Base-by-base conservation (phyloP, 2,888 invertebrate species). In the Stomorhina lunata region DNA sequence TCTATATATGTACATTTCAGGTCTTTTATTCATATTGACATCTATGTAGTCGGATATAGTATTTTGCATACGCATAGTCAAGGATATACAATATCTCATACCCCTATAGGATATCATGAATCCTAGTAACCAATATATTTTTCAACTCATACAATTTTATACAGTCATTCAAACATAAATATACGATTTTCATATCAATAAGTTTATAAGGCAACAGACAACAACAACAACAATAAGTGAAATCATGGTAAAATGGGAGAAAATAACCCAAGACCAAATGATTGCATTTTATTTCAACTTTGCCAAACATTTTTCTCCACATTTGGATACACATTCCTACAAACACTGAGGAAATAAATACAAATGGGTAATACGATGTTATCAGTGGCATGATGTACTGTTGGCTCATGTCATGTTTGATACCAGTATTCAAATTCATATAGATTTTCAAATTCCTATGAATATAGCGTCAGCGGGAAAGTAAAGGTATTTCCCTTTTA, bases 141-240 rank as follows among this genome's bases (percentile, higher is more conserved):
- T 50, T 17, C 15, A 77, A 57, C 29, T 20, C 68, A 63, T 32
- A 29, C 40, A 43, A 22, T 34, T 34, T 34, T 50, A 20, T 2
- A 22, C 20, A 50, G 20, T 25, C 22, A 34, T 53, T 17, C 45
- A 69, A 15, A 43, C 27, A 29, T 43, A 45, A 32, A 59, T 22
- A 25, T 34, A 50, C 32, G 32, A 73, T 72, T 72, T 77, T 68
- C 48, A 61, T 77, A 81, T 72, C 71, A 81, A 77, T 77, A 81
- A 66, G 66, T 45, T 73, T 63, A 53, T 29, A 55, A 79, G 45
- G 63, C 78, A 71, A 55, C 27, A 43, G 32, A 37, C 45, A 2
- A 48, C 20, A n/a, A 48, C 20, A 48, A 48, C 12, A 40, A 40
- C n/a, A n/a, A n/a, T n/a, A 55, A n/a, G 0, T 2, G 32, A 50